A percentile compares a stretch with the other conserved stretches of the same genome.
Evolutionary conservation across 2,888 invertebrate genomes (phyloP).

Genomic region (Phymatocera aterrima): DNA sequence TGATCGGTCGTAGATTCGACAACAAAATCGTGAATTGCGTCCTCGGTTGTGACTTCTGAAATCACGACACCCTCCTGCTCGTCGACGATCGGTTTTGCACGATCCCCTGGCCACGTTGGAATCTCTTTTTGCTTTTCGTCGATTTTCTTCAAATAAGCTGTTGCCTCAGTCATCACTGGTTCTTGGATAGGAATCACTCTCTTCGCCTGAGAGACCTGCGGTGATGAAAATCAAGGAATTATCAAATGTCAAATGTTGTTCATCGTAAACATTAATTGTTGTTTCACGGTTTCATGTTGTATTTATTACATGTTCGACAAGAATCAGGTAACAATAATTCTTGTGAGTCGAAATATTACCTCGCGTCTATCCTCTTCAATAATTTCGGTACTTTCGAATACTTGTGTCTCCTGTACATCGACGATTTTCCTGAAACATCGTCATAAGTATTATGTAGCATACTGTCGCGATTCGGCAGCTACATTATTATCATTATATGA

Average conservation of each 20-base stretch:
- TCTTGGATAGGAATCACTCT: conserved; percentile 78
- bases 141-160: conserved; percentile 80
- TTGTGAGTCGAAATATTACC: conserved; percentile 49
- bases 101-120: conserved; percentile 73
- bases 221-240: conserved; percentile 36
- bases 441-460: not conserved
- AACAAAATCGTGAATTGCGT: conserved; percentile 62
- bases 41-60: conserved; percentile 68
- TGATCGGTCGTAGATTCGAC: conserved; percentile 63
- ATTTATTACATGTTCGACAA: too few species aligned
- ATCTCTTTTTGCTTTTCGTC: conserved; percentile 76
- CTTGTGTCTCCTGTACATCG: conserved; percentile 77
- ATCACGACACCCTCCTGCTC: conserved; percentile 73
- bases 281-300: too few species aligned
- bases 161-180: conserved; percentile 79
- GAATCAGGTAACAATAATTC: conserved; percentile 35
- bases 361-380: conserved; percentile 73
- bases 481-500: too few species aligned
- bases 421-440: conserved; percentile 72
- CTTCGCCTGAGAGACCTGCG: conserved; percentile 74
- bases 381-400: conserved; percentile 78
- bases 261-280: not conserved
- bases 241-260: not conserved
- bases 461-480: too few species aligned
- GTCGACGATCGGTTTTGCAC: conserved; percentile 76